Evolutionary conservation across 2,113 vertebrate genomes (phyloP).

Genomic region (Esox niger): DNA sequence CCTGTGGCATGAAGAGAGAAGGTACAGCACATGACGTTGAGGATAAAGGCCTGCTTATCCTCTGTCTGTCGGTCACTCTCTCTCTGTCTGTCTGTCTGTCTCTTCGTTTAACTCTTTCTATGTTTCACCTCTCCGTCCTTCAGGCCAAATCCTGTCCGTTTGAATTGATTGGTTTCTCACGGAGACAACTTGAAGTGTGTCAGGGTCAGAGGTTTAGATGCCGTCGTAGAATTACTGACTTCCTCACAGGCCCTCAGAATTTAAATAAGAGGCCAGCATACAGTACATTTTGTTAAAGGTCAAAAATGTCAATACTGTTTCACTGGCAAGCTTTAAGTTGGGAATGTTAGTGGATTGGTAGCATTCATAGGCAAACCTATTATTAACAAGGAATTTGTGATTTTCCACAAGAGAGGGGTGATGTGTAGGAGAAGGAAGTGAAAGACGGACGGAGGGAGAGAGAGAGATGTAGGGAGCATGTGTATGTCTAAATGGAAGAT

Average conservation of each 20-base stretch:
- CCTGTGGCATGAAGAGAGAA: slow-evolving; percentile 99
- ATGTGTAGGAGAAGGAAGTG: neutral
- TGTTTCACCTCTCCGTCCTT: neutral
- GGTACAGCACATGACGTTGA: slow-evolving; percentile 81
- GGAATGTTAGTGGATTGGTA: neutral
- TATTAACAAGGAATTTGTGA: neutral
- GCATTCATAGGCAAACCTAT: neutral
- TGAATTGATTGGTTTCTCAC: neutral
- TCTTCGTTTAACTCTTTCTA: neutral
- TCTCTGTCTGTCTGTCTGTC: neutral
- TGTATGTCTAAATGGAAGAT: neutral
- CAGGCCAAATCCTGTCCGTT: neutral
- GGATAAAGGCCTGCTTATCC: slow-evolving; percentile 51
- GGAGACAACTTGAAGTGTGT: neutral
- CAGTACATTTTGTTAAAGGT: neutral
- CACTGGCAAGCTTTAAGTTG: neutral
- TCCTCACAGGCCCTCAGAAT: neutral
- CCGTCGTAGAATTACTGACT: neutral
- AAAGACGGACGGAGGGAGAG: neutral
- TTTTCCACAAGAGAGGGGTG: neutral
- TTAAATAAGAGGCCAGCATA: neutral
- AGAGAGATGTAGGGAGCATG: neutral
- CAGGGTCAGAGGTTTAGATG: too few relatives aligned
- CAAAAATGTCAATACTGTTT: neutral
- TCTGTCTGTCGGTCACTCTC: neutral